Evolutionary conservation across 30 jellyfish, hydroid and myxozoan species (phyloP), one percentile per base, ranked within the genome.

Genomic region (Cassiopea andromeda): DNA sequence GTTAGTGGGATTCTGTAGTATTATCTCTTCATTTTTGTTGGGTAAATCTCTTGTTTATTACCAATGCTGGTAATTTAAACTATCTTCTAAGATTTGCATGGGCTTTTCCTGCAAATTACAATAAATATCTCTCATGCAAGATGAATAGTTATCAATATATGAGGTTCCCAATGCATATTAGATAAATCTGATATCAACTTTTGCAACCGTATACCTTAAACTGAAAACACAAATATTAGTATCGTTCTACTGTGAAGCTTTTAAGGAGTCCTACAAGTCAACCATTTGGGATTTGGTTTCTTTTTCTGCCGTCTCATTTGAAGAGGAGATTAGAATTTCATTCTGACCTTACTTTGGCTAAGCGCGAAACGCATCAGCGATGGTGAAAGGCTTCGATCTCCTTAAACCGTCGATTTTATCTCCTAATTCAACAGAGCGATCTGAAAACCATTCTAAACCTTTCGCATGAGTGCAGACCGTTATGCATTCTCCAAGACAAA

Each of bases 401-500:
- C 81, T 73, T 74, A 87, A 78, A 87, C 69, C 94, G 45, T 73
- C 81, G 78, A 77, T 72, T 48, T 87, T 68, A 87, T 87, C 94
- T 78, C 90, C 90, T 87, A 77, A 87, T 87, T 77, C 94, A 44
- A 76, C 87, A 59, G 87, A 46, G 86, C 81, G 85, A 87, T 87
- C 94, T 77, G 82, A 69, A 87, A 87, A 87, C 94, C 94, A 78
- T 90, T 87, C 85, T 66, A 77, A 27, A 76, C 82, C 94, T 87
- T 81, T 87, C 78, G 94, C 94, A 76, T 87, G 77, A 69, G 71
- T 61, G 94, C 85, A 71, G 94, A 87, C 94, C 94, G 94, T 87
- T 87, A 87, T 48, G 71, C 50, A 87, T 87, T 87, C 90, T 87
- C 85, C 49, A 48, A 48, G 60, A 48, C 90, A 73, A 76, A 46